Base-by-base conservation (phyloP, 2,113 vertebrate genomes). In the Nematolebias whitei region DNA sequence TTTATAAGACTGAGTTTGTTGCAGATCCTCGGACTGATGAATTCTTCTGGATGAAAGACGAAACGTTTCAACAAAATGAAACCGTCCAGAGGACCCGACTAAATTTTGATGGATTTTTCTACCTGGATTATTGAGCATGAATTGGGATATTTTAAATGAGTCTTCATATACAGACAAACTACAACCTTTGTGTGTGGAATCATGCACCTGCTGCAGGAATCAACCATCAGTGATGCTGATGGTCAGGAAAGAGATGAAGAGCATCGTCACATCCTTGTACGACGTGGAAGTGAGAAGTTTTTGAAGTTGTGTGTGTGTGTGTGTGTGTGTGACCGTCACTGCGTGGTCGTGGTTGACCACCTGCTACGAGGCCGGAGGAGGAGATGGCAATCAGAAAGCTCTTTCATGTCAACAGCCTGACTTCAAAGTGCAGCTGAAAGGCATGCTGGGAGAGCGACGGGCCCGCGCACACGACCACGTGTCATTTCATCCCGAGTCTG, bases 361-460 rank as follows among this genome's bases (percentile, higher is more conserved):
- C 63, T 15, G 6, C 65, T 2, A 18, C 12, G 52, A 59, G 50
- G 61, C 68, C 44, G 23, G 32, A 69, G 61, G 56, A 72, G 32
- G 47, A 58, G 71, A 55, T 13, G 1, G 41, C 65, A 70, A 74
- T 63, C 68, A 60, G 67, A 72, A 39, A 69, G 19, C 61, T 68
- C 62, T 74, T 76, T 65, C 72, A 68, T 71, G 72, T 81, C 72
- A 58, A 52, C 16, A 39, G 54, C 56, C 73, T 63, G 55, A 72
- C 60, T 82, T 87, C 82, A 83, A 74, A 84, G 70, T 68, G 64
- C 38, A 1, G 52, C 68, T 77, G 71, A 71, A 83, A 70, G 57
- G 65, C 66, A 26, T 79, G 64, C 59, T 76, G 54, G 68, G 71
- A 63, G 74, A 65, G 49, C 3, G 4, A 47, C 24, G 14, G 8